Conservation (phyloP, 2,113 vertebrate species). For the Rhombomys opimus region DNA sequence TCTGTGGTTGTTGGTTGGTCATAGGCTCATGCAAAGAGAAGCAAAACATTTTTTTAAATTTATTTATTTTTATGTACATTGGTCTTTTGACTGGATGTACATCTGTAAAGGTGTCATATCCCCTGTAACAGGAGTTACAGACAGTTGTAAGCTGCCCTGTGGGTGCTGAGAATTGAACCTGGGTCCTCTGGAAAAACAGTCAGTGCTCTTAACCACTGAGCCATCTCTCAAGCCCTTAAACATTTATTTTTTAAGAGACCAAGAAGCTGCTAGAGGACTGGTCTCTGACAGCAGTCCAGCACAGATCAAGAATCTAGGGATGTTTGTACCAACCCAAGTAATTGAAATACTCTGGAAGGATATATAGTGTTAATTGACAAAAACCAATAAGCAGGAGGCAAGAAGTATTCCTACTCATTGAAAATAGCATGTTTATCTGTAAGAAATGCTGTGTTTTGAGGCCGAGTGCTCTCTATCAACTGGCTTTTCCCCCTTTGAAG, state of each 20-base stretch:
- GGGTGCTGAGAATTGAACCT: too few relatives aligned
- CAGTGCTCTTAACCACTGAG: too few relatives aligned
- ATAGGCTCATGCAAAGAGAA: not conserved
- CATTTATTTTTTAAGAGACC: too few relatives aligned
- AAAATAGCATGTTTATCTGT: conserved; percentile 99
- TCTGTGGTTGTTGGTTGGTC: not conserved
- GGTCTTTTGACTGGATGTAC: too few relatives aligned
- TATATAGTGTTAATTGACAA: not conserved
- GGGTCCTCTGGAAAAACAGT: too few relatives aligned
- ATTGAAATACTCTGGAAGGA: not conserved
- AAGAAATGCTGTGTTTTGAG: conserved; percentile 99
- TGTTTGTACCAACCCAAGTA: not conserved
- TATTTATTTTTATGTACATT: too few relatives aligned
- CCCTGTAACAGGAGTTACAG: too few relatives aligned
- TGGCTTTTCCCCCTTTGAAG: conserved; percentile 98
- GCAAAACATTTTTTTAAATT: not conserved
- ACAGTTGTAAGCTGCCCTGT: too few relatives aligned
- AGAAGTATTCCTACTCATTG: conserved; percentile 77
- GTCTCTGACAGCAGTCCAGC: not conserved
- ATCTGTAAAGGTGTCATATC: too few relatives aligned
- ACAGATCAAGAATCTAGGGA: not conserved
- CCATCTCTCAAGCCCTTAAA: not conserved
- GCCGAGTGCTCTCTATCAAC: conserved; percentile 97
- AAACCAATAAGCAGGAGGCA: not conserved
- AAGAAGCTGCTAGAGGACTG: not conserved